Evolutionary conservation across 2,888 invertebrate genomes (phyloP).

Genomic region (Drosophila mimica): DNA sequence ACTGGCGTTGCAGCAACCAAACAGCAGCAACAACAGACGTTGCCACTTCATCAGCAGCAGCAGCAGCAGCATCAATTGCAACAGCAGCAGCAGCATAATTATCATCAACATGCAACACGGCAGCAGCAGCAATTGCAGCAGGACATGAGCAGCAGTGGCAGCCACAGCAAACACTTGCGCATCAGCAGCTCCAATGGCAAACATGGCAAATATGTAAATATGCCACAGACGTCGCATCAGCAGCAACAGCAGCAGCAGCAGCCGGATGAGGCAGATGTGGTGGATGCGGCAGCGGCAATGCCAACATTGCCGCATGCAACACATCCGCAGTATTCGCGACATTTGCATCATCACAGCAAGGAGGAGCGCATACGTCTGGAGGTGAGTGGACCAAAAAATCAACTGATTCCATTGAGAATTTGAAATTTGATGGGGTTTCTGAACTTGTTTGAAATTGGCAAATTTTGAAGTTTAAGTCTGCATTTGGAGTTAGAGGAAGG

Average conservation of each 20-base stretch:
- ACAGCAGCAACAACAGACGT: conserved; percentile 51
- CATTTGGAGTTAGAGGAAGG: background rate
- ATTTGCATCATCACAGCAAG: conserved; percentile 67
- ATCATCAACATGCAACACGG: conserved; percentile 51
- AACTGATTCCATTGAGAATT: background rate
- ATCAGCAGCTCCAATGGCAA: conserved; percentile 68
- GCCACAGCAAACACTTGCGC: conserved; percentile 74
- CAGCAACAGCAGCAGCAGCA: conserved; percentile 18
- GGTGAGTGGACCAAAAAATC: conserved; percentile 69
- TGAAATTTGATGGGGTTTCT: background rate
- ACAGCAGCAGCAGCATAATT: conserved; percentile 35
- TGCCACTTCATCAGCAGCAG: conserved; percentile 49
- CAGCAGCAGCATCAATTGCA: conserved; percentile 32
- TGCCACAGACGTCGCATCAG: conserved; percentile 39
- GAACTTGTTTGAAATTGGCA: background rate
- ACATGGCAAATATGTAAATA: conserved; percentile 69
- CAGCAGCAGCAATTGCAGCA: conserved; percentile 60
- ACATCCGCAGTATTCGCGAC: conserved; percentile 60
- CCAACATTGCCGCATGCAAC: conserved; percentile 45
- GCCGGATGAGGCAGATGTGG: conserved; percentile 60
- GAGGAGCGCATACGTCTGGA: conserved; percentile 84
- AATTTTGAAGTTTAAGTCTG: background rate
- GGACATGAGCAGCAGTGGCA: conserved; percentile 67
- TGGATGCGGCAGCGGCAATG: conserved; percentile 62
- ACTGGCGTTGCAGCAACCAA: conserved; percentile 55